Evolutionary conservation across 37 sponge, comb jelly and placozoan species (phyloP), one percentile per base, ranked within the genome.

Genomic region (Agelas oroides): DNA sequence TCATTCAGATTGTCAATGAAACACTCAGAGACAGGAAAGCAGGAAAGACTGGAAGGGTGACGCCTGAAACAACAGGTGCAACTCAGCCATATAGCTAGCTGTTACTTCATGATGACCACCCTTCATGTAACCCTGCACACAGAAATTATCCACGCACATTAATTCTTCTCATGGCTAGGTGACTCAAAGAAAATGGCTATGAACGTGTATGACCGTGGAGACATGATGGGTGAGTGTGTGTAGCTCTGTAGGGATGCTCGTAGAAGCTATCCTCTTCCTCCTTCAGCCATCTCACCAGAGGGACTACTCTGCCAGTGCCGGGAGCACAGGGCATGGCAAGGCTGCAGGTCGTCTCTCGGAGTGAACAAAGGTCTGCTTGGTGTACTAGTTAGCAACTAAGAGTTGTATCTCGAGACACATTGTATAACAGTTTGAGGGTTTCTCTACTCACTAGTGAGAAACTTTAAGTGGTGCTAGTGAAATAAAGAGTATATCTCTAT

Each of bases 1-100:
- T 97, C 31, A 90, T 97, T 39, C 98, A 97, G 78, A 91, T 93
- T 28, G 96, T 95, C 5, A 73, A 93, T 58, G 98, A 97, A 67
- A 89, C 98, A 53, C 36, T 92, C 25, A 46, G 83, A 28, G 90
- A 92, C 54, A 57, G 81, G 59, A 53, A 53, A 64, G 65, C 72
- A 31, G 95, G 95, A n/a, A 77, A 70, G 38, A 53, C 17, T 0
- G 28, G 20, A 65, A 39, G 23, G 68, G 34, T 35, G 59, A 19
- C 12, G 32, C 52, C 1, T 34, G 23, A 84, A 17, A 31, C 3
- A 75, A 31, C 24, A 61, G 63, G 64, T 6, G 33, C 2, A 13
- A 15, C 35, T 32, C 17, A 16, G n/a, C n/a, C n/a, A n/a, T n/a
- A n/a, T n/a, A n/a, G n/a, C n/a, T n/a, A n/a, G n/a, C n/a, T n/a